Base-by-base conservation (phyloP, 37 sponge, comb jelly and placozoan genomes). In the Ephydatia muelleri region DNA sequence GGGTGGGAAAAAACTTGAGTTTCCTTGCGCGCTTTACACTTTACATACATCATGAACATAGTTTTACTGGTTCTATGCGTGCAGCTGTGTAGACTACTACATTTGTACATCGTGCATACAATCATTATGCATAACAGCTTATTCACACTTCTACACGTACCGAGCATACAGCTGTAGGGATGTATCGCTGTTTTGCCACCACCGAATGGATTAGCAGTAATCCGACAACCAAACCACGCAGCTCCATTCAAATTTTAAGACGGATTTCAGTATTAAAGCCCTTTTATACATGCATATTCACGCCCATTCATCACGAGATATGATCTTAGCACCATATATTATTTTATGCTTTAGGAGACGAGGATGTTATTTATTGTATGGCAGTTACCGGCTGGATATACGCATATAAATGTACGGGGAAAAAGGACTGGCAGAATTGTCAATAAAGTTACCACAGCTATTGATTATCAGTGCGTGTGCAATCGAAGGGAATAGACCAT, bases 61-160 rank as follows among this genome's bases (percentile, higher is more conserved):
- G 57, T 57, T 57, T 57, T 57, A 57, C 57, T 57, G 57, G 57
- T 57, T 57, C 57, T 57, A 57, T 57, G 57, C 57, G 57, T 57
- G 57, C 57, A 57, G 57, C 57, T 57, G 57, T 57, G 57, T 57
- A 57, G 57, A 57, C 57, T 57, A 57, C 57, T 57, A 57, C 57
- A 57, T 57, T 57, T 57, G 57, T 57, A 57, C 57, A 57, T 57
- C 57, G 57, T 57, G 57, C 57, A 57, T 57, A 57, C 57, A 57
- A 57, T 57, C 57, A 57, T 57, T 57, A 57, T 57, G 57, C 57
- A 57, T 57, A 57, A 57, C 57, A 57, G 57, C 57, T 57, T 57
- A 57, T 57, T 57, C 57, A 57, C 57, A 57, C 57, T 57, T 57
- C 57, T 57, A 57, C 57, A 57, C 57, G 57, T 57, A 57, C 57